These are phyloP conservation scores for Megalopta genalis DNA, from an alignment of 1,140 invertebrate species.

Conservation along the genomic window DNA sequence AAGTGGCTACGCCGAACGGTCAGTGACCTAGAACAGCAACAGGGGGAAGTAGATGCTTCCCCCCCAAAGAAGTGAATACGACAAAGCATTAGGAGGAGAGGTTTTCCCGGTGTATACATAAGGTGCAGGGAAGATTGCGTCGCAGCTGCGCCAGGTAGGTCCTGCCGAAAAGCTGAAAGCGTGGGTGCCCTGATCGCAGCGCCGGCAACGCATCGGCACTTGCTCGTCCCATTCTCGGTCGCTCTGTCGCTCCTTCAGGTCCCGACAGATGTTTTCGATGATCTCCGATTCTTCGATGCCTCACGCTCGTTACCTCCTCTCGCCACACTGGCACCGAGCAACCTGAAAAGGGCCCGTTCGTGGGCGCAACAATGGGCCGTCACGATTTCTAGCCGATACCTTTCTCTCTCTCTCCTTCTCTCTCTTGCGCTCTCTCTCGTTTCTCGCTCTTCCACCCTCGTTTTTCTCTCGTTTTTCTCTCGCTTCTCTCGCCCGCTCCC, in stretches of 20 bases:
- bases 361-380: constrained; percentile 45
- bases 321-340: constrained; percentile 5
- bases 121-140: constrained; percentile 26
- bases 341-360: constrained; percentile 29
- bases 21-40: too few relatives aligned
- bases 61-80: too few relatives aligned
- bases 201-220: neutral
- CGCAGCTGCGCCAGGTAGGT: too few relatives aligned
- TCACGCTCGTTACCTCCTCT: constrained; percentile 4
- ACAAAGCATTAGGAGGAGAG: too few relatives aligned
- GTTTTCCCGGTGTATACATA: constrained; percentile 1
- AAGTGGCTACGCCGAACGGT: too few relatives aligned
- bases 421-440: too few relatives aligned
- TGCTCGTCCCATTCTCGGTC: constrained; percentile 29
- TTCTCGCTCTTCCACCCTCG: too few relatives aligned
- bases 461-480: too few relatives aligned
- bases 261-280: constrained; percentile 61
- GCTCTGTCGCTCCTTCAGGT: constrained; percentile 26
- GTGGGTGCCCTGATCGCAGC: constrained; percentile 43
- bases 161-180: too few relatives aligned
- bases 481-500: neutral
- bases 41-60: too few relatives aligned
- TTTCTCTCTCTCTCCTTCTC: too few relatives aligned
- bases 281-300: constrained; percentile 4
- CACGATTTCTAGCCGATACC: constrained; percentile 2